phyloP scores from a whole-genome alignment of 2,888 invertebrate species.

The Enoplolaimus lenunculus region DNA sequence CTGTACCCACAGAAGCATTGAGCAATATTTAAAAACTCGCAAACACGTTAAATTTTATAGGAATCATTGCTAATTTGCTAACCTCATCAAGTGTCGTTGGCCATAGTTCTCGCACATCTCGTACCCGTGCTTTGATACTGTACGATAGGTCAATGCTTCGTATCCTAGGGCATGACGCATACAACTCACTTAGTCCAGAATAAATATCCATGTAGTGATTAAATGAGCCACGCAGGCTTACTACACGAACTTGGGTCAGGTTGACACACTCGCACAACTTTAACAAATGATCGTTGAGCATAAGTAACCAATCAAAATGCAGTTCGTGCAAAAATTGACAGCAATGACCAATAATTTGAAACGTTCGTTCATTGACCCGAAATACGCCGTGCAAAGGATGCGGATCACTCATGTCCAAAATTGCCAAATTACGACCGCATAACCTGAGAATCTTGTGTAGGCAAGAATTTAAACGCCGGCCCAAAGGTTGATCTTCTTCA shows the following conservation, averaged over 20 bases:
- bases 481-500: background rate
- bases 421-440: slow-evolving; percentile 10
- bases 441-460: slow-evolving; percentile 15
- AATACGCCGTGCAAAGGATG: slow-evolving; percentile 10
- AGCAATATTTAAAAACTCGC: no score
- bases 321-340: slow-evolving; percentile 17
- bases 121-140: slow-evolving; percentile 19
- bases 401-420: slow-evolving; percentile 14
- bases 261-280: background rate
- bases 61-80: no score
- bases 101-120: slow-evolving; percentile 17
- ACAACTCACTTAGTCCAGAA: slow-evolving; percentile 13
- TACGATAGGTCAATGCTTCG: slow-evolving; percentile 13
- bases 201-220: slow-evolving; percentile 16
- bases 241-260: background rate
- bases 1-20: no score
- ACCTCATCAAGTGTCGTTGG: slow-evolving; percentile 16
- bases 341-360: slow-evolving; percentile 19
- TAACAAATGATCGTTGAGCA: slow-evolving; percentile 17
- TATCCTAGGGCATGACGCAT: background rate
- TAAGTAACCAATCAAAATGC: slow-evolving; percentile 7
- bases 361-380: slow-evolving; percentile 16
- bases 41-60: no score
- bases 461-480: slow-evolving; percentile 7
- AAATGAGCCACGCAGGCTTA: slow-evolving; percentile 1